Conservation (phyloP, 2,797 vertebrate genomes). For the Enteromius mattozi region DNA sequence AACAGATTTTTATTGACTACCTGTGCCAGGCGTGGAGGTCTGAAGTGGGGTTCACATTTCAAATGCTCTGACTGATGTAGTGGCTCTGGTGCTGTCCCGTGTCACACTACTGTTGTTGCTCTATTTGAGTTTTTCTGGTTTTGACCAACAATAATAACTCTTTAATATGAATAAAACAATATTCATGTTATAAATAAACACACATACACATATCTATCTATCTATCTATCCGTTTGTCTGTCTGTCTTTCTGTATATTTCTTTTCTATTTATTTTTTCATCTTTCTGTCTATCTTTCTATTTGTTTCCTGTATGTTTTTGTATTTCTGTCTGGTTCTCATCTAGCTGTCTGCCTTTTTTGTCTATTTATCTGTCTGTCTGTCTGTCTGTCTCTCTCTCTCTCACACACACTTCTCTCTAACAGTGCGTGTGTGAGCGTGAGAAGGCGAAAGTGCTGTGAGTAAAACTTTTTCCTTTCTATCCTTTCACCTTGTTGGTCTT, state of each 20-base stretch:
- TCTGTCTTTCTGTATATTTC: not conserved
- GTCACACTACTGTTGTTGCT: not conserved
- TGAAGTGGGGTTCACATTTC: conserved; percentile 7
- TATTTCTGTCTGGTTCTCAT: too few species aligned
- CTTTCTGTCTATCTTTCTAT: not conserved
- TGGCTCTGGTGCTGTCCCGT: not conserved
- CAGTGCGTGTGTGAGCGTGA: too few species aligned
- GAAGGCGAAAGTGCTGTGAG: too few species aligned
- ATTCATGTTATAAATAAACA: too few species aligned
- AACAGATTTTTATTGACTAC: conserved; percentile 50
- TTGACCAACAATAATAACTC: not conserved
- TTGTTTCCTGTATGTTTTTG: too few species aligned
- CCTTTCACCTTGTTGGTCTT: too few species aligned
- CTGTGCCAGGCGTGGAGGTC: conserved; percentile 7
- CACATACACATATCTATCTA: too few species aligned
- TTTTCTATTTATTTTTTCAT: too few species aligned
- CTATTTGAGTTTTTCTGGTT: not conserved
- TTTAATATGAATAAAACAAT: not conserved
- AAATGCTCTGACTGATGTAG: conserved; percentile 5
- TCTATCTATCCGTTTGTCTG: not conserved
- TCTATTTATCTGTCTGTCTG: not conserved
- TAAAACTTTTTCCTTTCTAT: too few species aligned
- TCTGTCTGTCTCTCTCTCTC: too few species aligned
- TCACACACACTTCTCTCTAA: too few species aligned
- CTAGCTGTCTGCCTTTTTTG: too few species aligned